Percentiles rank a stretch among this genome's conserved stretches.
phyloP scores from a whole-genome alignment of 2,113 vertebrate genomes.

The Oncorhynchus keta region DNA sequence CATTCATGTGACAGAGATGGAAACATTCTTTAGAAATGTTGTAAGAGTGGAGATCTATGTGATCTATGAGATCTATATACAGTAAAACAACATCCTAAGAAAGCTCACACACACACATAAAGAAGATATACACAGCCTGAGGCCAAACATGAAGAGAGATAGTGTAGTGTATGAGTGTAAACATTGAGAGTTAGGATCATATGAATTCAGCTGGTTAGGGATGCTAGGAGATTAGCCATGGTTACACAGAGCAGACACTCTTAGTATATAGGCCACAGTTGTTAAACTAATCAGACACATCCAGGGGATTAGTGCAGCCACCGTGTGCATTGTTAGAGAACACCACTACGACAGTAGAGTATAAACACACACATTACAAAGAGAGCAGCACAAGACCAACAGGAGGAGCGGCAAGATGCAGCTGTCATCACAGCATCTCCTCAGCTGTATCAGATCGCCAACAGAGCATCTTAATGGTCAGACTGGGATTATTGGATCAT shows the following conservation, averaged over 20 bases:
- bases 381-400: too few relatives aligned
- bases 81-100: constrained; percentile 14
- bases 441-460: too few relatives aligned
- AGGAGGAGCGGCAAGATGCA: too few relatives aligned
- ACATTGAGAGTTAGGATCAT: constrained; percentile 53
- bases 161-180: constrained; percentile 35
- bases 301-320: constrained; percentile 58
- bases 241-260: constrained; percentile 47
- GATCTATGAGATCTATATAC: constrained; percentile 19
- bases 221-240: constrained; percentile 58
- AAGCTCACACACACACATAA: constrained; percentile 7
- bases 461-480: too few relatives aligned
- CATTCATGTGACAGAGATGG: too few relatives aligned
- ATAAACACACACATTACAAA: constrained; percentile 22
- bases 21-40: too few relatives aligned
- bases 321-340: constrained; percentile 31
- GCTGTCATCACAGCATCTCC: too few relatives aligned
- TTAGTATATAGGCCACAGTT: neutral
- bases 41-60: too few relatives aligned
- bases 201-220: constrained; percentile 55
- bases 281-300: constrained; percentile 60
- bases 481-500: too few relatives aligned
- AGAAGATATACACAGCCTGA: constrained; percentile 11
- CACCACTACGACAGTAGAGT: neutral
- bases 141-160: constrained; percentile 48